phyloP scores from a whole-genome alignment of 2,888 invertebrate species.

The Oeneis ivallda region DNA sequence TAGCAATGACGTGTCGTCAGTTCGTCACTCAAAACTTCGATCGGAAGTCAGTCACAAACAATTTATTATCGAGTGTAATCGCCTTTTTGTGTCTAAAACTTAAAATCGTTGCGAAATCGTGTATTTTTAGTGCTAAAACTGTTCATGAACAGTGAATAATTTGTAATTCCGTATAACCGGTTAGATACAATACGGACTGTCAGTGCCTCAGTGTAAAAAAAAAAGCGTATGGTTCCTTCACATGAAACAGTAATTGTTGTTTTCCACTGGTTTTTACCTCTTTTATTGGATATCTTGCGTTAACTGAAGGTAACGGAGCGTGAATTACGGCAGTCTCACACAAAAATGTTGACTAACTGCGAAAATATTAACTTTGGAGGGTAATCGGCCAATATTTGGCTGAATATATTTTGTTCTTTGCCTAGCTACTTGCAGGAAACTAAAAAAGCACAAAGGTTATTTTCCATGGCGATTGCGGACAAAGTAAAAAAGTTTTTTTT shows the following conservation, averaged over 20 bases:
- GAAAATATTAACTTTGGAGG: conserved; percentile 17
- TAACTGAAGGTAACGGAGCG: conserved; percentile 63
- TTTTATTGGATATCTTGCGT: conserved; percentile 60
- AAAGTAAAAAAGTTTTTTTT: conserved; percentile 6
- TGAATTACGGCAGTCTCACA: conserved; percentile 57
- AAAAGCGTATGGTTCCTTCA: conserved; percentile 22
- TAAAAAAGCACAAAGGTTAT: conserved; percentile 26
- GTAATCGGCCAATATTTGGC: conserved; percentile 14
- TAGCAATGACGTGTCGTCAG: conserved; percentile 63
- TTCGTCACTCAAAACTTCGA: conserved; percentile 53
- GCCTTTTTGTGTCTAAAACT: conserved; percentile 54
- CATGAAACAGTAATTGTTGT: conserved; percentile 43
- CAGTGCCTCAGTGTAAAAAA: conserved; percentile 37
- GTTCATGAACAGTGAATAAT: conserved; percentile 11
- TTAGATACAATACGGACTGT: neutral
- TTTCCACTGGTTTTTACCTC: conserved; percentile 60
- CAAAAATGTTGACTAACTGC: conserved; percentile 23
- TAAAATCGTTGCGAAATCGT: conserved; percentile 50
- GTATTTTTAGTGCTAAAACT: conserved; percentile 18
- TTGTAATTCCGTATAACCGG: conserved; percentile 18
- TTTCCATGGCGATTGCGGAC: neutral
- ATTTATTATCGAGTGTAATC: conserved; percentile 56
- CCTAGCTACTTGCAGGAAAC: neutral
- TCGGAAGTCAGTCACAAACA: conserved; percentile 75
- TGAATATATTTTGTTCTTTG: neutral